These are phyloP conservation scores for Oscheius sp. DNA, from an alignment of 2,888 invertebrate genomes.

Conservation along the genomic window DNA sequence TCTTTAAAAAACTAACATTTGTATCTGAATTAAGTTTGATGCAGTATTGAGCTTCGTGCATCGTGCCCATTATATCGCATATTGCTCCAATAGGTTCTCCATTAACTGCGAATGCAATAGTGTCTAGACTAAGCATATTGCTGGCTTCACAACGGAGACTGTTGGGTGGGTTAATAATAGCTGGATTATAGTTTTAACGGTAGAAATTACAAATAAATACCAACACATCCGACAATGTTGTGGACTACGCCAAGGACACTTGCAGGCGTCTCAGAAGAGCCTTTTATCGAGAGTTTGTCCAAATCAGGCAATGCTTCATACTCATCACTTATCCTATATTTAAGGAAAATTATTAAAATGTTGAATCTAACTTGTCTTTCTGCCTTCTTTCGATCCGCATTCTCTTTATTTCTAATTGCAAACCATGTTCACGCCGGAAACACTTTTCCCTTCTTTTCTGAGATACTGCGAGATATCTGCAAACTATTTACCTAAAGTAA, in stretches of 20 bases:
- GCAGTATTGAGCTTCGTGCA: slow-evolving; percentile 85
- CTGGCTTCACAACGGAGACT: too few relatives aligned
- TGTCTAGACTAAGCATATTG: slow-evolving; percentile 80
- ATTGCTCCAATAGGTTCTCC: slow-evolving; percentile 73
- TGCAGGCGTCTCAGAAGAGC: slow-evolving; percentile 18
- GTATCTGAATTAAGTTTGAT: slow-evolving; percentile 81
- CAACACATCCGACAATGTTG: slow-evolving; percentile 49
- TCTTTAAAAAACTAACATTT: background rate
- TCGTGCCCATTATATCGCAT: slow-evolving; percentile 90
- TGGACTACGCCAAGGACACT: slow-evolving; percentile 37
- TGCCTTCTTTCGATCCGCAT: background rate
- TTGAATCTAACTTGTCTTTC: background rate
- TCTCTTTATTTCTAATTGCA: background rate
- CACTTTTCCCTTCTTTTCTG: background rate
- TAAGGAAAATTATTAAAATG: background rate
- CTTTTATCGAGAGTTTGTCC: slow-evolving; percentile 39
- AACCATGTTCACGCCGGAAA: slow-evolving; percentile 3
- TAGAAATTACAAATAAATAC: slow-evolving; percentile 28
- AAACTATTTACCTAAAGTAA: background rate
- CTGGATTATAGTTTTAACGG: background rate
- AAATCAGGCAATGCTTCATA: slow-evolving; percentile 43
- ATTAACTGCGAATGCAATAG: slow-evolving; percentile 82
- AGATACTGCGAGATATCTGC: slow-evolving; percentile 10
- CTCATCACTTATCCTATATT: slow-evolving; percentile 27
- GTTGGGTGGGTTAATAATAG: background rate